Evolutionary conservation across 2,888 invertebrate species (phyloP), one percentile per base, ranked within the genome.

Genomic region (Micoletzkya japonica): DNA sequence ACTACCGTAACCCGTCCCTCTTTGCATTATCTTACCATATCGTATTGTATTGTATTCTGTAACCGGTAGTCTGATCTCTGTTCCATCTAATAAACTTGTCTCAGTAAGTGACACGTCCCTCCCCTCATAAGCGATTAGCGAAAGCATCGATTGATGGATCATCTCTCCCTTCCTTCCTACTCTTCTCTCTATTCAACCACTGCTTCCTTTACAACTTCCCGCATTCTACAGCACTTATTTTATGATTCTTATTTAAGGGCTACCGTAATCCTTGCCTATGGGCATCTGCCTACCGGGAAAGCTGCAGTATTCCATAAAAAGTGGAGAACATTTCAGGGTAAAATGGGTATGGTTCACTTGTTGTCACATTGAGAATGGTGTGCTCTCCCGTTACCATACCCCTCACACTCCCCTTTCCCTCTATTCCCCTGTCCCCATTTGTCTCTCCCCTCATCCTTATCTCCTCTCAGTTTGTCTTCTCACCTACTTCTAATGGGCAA

Each of bases 401-500:
- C n/a, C n/a, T n/a, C n/a, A n/a, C n/a, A n/a, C n/a, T n/a, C n/a
- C n/a, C n/a, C n/a, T n/a, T n/a, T n/a, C 10, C 17, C 39, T 39
- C 59, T 20, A 26, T 2, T 34, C 20, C 59, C 34, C 59, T 37
- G 39, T 59, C 59, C 37, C 37, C 36, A 58, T 28, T 59, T 34
- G 59, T 37, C 44, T 20, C 39, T 39, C 37, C 44, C 59, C 28
- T 30, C 39, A 39, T 39, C 39, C 39, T 39, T 10, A 10, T 39
- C 10, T 7, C 39, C n/a, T 7, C 24, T 58, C 58, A 39, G 39
- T 39, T 7, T 39, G 7, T 39, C 26, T 59, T 59, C 59, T 10
- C 59, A 59, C 59, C 59, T 59, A 39, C 59, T 59, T 39, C 59
- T 39, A 59, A 39, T 17, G 39, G 37, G 59, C 59, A 59, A 59